These are phyloP conservation scores for Phycodurus eques DNA, from an alignment of 2,113 vertebrate species.

Conservation along the genomic window DNA sequence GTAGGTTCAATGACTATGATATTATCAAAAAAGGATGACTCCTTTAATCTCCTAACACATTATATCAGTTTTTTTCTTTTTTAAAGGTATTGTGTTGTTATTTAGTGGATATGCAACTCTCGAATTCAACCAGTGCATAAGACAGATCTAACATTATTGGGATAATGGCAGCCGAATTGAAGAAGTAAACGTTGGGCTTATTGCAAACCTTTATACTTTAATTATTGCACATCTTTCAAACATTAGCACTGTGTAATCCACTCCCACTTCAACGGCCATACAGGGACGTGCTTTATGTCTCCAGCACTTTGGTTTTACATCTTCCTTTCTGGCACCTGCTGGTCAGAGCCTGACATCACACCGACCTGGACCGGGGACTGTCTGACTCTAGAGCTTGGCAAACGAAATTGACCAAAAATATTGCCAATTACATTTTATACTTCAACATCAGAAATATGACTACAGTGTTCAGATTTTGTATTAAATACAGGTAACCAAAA, in stretches of 20 bases:
- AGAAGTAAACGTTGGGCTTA: constrained; percentile 27
- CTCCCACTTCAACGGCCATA: background rate
- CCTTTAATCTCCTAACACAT: too few species aligned
- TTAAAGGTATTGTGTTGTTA: too few species aligned
- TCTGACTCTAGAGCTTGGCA: background rate
- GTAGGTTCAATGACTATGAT: too few species aligned
- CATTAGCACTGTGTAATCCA: constrained; percentile 20
- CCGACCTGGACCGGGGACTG: background rate
- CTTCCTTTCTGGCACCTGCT: constrained; percentile 20
- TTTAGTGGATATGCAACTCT: too few species aligned
- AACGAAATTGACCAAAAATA: background rate
- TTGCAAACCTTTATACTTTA: constrained; percentile 70
- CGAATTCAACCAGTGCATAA: too few species aligned
- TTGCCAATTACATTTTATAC: too few species aligned
- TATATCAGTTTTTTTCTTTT: too few species aligned
- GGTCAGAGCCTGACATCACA: constrained; percentile 4
- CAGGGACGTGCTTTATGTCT: constrained; percentile 30
- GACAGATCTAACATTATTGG: too few species aligned
- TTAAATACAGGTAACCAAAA: background rate
- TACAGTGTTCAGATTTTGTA: background rate
- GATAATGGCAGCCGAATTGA: background rate
- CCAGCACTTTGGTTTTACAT: constrained; percentile 38
- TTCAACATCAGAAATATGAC: too few species aligned
- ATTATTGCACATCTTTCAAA: constrained; percentile 54
- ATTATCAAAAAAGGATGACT: too few species aligned